Evolutionary conservation across 2,888 invertebrate genomes (phyloP).

Genomic region (Homarus gammarus): DNA sequence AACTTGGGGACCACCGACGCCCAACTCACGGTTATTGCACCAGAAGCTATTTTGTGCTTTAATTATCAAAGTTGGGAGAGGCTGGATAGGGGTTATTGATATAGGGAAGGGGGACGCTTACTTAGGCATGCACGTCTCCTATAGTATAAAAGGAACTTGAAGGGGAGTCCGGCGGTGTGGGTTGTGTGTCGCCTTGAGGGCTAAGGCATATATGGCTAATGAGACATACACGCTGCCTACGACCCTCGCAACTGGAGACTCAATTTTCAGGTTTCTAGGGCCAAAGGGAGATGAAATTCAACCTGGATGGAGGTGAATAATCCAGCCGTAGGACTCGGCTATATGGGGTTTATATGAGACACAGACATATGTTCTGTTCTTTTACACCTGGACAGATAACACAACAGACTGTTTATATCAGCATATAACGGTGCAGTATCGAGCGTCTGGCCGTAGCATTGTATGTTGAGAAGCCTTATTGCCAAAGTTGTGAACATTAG

Average conservation of each 20-base stretch:
- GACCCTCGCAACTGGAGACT: conserved; percentile 32
- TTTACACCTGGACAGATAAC: background rate
- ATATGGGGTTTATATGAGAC: conserved; percentile 28
- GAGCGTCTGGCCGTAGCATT: conserved; percentile 4
- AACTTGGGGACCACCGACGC: conserved; percentile 55
- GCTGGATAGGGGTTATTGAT: conserved; percentile 56
- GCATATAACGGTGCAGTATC: background rate
- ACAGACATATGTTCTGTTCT: background rate
- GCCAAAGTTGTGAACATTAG: conserved; percentile 41
- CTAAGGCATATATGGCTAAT: conserved; percentile 32
- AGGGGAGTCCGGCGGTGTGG: conserved; percentile 8
- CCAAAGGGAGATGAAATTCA: conserved; percentile 56
- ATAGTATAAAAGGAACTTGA: conserved; percentile 47
- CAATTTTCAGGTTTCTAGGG: conserved; percentile 50
- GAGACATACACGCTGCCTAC: conserved; percentile 12
- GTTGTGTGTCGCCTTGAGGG: conserved; percentile 47
- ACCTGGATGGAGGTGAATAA: conserved; percentile 25
- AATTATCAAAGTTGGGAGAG: conserved; percentile 68
- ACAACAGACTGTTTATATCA: conserved; percentile 1
- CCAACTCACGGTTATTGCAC: conserved; percentile 63
- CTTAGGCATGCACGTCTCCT: conserved; percentile 50
- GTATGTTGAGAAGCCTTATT: conserved; percentile 43
- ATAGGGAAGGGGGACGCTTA: conserved; percentile 55
- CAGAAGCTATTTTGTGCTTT: conserved; percentile 68
- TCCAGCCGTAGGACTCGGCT: conserved; percentile 12